phyloP scores from a whole-genome alignment of 2,113 vertebrate genomes.

The Lipotes vexillifer region DNA sequence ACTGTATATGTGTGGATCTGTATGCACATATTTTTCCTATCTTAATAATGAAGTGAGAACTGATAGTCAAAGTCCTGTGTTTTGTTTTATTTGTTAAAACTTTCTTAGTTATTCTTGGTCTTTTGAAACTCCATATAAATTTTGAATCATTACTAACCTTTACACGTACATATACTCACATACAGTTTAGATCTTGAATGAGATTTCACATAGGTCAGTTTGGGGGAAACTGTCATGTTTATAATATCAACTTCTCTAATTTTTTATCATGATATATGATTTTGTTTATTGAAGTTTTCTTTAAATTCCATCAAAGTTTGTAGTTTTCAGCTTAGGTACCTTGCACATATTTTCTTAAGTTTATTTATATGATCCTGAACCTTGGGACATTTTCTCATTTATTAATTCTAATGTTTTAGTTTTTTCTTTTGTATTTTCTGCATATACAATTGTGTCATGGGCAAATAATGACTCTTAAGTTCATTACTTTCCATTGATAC shows the following conservation, averaged over 20 bases:
- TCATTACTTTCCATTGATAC: not conserved
- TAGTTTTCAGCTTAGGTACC: not conserved
- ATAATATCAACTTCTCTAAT: not conserved
- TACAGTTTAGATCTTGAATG: not conserved
- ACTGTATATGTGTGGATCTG: not conserved
- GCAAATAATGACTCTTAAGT: not conserved
- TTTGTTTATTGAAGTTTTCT: not conserved
- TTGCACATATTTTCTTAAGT: not conserved
- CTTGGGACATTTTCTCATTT: not conserved
- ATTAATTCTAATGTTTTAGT: not conserved
- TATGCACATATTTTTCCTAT: not conserved
- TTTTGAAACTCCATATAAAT: not conserved
- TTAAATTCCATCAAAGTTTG: not conserved
- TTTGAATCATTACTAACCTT: not conserved
- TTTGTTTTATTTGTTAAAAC: not conserved
- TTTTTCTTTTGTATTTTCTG: not conserved
- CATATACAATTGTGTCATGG: not conserved
- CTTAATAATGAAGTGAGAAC: not conserved
- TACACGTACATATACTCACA: not conserved
- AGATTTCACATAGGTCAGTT: not conserved
- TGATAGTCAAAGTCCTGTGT: not conserved
- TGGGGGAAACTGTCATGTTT: not conserved
- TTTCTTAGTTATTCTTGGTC: not conserved
- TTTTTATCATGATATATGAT: not conserved
- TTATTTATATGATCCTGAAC: not conserved